These are phyloP conservation scores for Bursaphelenchus okinawaensis DNA, from an alignment of 2,888 invertebrate species.

Conservation along the genomic window DNA sequence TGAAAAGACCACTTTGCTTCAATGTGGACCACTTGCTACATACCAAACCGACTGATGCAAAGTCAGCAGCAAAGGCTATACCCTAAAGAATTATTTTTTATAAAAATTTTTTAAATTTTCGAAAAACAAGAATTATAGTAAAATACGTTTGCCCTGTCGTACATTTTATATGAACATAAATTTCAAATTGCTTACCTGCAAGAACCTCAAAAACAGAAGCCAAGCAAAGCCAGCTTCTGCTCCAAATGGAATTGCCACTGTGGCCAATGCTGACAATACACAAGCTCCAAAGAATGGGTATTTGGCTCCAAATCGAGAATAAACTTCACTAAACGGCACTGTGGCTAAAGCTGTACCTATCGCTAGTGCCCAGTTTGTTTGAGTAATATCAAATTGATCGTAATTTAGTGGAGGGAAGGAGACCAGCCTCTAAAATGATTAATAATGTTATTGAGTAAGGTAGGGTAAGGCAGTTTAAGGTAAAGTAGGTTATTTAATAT, in stretches of 20 bases:
- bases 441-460: not conserved
- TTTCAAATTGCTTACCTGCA: not conserved
- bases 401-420: not conserved
- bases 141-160: no score
- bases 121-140: no score
- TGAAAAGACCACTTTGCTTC: constrained; percentile 28
- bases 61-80: constrained; percentile 31
- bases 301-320: constrained; percentile 41
- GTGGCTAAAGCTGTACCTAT: constrained; percentile 31
- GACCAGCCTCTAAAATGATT: not conserved
- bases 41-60: constrained; percentile 28
- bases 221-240: not conserved
- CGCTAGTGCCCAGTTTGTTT: not conserved
- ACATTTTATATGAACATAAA: no score
- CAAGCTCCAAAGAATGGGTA: constrained; percentile 15
- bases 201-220: constrained; percentile 1
- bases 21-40: constrained; percentile 29
- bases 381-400: not conserved
- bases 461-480: not conserved
- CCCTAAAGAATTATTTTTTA: constrained; percentile 8
- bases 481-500: not conserved
- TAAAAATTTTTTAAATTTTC: no score
- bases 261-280: constrained; percentile 10
- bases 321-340: constrained; percentile 41
- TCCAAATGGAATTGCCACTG: constrained; percentile 12